phyloP scores from a whole-genome alignment of 2,888 invertebrate species.

The Archips crataeganus region DNA sequence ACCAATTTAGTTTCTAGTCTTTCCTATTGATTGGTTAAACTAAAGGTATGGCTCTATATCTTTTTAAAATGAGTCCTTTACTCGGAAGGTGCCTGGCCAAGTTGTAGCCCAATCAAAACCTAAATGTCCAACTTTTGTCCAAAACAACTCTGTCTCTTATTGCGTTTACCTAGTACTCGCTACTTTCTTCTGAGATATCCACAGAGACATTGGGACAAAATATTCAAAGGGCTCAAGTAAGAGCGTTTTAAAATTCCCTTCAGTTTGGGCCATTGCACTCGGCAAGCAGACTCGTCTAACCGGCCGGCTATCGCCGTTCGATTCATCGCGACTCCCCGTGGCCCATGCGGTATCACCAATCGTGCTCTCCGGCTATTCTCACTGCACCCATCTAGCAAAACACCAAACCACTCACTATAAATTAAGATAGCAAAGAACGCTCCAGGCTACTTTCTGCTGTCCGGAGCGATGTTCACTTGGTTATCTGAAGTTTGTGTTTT shows the following conservation, averaged over 20 bases:
- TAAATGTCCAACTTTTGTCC: too few species aligned
- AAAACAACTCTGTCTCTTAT: neutral
- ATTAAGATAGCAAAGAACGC: constrained; percentile 17
- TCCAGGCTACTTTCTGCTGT: constrained; percentile 4
- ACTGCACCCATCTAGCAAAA: constrained; percentile 52
- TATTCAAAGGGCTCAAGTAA: constrained; percentile 67
- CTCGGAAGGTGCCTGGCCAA: too few species aligned
- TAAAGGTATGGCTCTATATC: too few species aligned
- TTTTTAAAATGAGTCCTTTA: too few species aligned
- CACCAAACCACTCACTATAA: constrained; percentile 18
- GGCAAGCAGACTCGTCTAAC: constrained; percentile 75
- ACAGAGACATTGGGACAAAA: neutral
- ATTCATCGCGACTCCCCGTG: constrained; percentile 77
- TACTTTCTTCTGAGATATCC: neutral
- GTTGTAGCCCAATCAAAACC: too few species aligned
- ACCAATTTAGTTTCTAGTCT: too few species aligned
- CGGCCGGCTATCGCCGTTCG: constrained; percentile 81
- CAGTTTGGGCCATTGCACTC: constrained; percentile 85
- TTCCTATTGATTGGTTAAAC: too few species aligned
- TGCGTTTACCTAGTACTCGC: too few species aligned
- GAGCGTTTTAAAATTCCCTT: constrained; percentile 81
- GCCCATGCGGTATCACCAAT: constrained; percentile 77
- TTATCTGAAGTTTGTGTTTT: neutral
- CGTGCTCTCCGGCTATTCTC: constrained; percentile 70
- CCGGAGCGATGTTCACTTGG: neutral